A percentile compares a stretch with the other conserved stretches of the same genome.
These are phyloP conservation scores for Bembecia ichneumoniformis DNA, from an alignment of 2,888 invertebrate genomes.

Conservation along the genomic window DNA sequence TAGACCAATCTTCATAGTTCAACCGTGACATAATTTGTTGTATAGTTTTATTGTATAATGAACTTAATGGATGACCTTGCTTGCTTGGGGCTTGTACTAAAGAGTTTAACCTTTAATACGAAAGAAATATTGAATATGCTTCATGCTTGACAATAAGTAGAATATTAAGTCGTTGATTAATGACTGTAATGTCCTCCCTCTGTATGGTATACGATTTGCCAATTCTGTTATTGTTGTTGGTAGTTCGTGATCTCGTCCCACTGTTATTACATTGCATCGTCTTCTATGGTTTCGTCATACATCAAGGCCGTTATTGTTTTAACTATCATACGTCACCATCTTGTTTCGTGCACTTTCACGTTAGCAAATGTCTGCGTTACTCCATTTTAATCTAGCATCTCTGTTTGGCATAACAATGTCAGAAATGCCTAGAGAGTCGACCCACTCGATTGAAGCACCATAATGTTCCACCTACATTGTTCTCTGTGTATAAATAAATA, in stretches of 20 bases:
- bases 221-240: conserved; percentile 28
- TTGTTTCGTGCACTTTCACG: conserved; percentile 32
- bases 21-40: conserved; percentile 12
- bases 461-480: conserved; percentile 6
- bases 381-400: neutral
- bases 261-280: conserved; percentile 25
- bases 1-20: conserved; percentile 7
- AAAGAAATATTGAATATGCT: conserved; percentile 18
- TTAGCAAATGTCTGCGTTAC: conserved; percentile 12
- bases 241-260: conserved; percentile 25
- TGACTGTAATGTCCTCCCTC: conserved; percentile 27
- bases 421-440: conserved; percentile 1
- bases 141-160: conserved; percentile 19
- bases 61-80: conserved; percentile 3
- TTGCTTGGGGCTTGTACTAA: conserved; percentile 10
- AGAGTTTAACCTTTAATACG: conserved; percentile 12
- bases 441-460: conserved; percentile 1
- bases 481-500: conserved; percentile 6
- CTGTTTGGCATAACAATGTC: neutral
- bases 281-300: conserved; percentile 27
- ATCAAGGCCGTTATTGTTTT: conserved; percentile 47
- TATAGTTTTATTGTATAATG: conserved; percentile 11
- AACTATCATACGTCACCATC: conserved; percentile 41
- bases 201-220: conserved; percentile 20
- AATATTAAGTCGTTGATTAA: conserved; percentile 34